Percentiles rank a stretch among this genome's conserved stretches.
phyloP scores from a whole-genome alignment of 1,140 invertebrate genomes.

The Archivesica marissinica region DNA sequence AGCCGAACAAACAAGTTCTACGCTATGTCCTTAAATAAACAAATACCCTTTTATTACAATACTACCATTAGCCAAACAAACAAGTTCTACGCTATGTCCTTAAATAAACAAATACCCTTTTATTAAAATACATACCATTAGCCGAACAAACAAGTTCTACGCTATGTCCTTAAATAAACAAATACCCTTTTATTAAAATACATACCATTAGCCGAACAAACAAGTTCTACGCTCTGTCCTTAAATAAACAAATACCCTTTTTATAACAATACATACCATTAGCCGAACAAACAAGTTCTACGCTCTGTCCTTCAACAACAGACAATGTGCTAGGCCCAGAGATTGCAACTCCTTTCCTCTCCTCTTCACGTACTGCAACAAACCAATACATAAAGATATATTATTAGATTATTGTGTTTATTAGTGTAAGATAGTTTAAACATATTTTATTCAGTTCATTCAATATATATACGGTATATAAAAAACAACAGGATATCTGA shows the following conservation, averaged over 20 bases:
- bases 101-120: too few relatives aligned
- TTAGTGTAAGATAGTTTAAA: too few relatives aligned
- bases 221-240: conserved; percentile 88
- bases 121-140: too few relatives aligned
- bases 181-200: too few relatives aligned
- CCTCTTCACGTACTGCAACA: conserved; percentile 61
- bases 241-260: too few relatives aligned
- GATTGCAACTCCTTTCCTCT: conserved; percentile 81
- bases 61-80: conserved; percentile 86
- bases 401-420: too few relatives aligned
- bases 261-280: conserved; percentile 83
- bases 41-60: too few relatives aligned
- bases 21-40: conserved; percentile 87
- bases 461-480: too few relatives aligned
- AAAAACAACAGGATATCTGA: too few relatives aligned
- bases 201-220: conserved; percentile 86
- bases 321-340: conserved; percentile 78
- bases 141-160: too few relatives aligned
- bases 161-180: too few relatives aligned
- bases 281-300: conserved; percentile 87
- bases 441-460: too few relatives aligned
- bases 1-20: conserved; percentile 87
- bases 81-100: conserved; percentile 88
- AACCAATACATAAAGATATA: background rate
- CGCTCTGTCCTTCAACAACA: conserved; percentile 86